Conservation (phyloP, 2,888 invertebrate genomes). For the Liposcelis brunnea region DNA sequence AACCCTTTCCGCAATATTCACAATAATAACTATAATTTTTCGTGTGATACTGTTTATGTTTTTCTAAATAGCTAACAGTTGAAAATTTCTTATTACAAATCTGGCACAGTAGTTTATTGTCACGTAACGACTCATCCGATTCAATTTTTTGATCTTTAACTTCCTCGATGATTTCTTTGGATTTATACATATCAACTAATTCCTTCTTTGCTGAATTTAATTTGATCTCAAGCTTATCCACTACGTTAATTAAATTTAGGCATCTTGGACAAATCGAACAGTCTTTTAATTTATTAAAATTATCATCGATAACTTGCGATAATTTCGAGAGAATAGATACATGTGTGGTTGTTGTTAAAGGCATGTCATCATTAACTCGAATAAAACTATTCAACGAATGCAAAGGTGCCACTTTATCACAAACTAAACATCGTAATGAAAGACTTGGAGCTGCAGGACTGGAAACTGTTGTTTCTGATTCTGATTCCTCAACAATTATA, state of each 20-base stretch:
- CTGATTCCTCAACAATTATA: conserved; percentile 4
- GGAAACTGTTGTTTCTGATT: not conserved
- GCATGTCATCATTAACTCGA: too few species aligned
- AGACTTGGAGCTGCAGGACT: too few species aligned
- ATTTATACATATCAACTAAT: not conserved
- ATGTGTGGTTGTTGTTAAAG: too few species aligned
- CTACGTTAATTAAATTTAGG: conserved; percentile 4
- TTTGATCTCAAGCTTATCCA: not conserved
- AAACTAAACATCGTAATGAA: too few species aligned
- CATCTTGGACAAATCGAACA: conserved; percentile 3
- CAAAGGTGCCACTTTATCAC: too few species aligned
- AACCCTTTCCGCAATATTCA: conserved; percentile 12
- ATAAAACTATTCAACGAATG: too few species aligned
- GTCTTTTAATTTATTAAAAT: not conserved
- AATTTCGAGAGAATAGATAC: too few species aligned
- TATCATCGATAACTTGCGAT: not conserved
- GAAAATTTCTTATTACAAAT: conserved; percentile 19
- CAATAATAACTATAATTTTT: conserved; percentile 13
- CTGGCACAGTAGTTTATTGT: conserved; percentile 14
- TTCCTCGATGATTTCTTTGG: too few species aligned
- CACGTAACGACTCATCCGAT: not conserved
- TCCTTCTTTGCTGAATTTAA: not conserved
- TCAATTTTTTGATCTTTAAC: not conserved
- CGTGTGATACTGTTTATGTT: conserved; percentile 18
- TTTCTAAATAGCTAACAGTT: conserved; percentile 15